A percentile compares a stretch with the other conserved stretches of the same genome.
Conservation (phyloP, 2,797 vertebrate species). For the Sebastes cheni region DNA sequence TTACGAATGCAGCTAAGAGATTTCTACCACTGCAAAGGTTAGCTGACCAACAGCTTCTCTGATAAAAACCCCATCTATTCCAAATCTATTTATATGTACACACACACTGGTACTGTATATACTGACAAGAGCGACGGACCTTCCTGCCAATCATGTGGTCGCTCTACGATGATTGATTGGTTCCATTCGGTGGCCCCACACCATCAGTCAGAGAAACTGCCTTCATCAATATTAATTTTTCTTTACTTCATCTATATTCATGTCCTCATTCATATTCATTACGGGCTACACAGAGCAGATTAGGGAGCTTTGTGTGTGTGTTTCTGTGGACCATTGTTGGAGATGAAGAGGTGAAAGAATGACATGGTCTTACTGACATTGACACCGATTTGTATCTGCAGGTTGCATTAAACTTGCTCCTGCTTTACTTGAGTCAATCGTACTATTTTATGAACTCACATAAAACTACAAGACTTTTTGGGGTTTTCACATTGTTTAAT, state of each 20-base stretch:
- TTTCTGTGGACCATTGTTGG: conserved; percentile 49
- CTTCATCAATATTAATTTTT: conserved; percentile 73
- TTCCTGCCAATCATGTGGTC: conserved; percentile 52
- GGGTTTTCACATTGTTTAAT: neutral
- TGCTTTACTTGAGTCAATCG: neutral
- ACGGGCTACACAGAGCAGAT: conserved; percentile 56
- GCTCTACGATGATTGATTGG: conserved; percentile 57
- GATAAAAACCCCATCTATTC: neutral
- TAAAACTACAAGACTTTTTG: neutral
- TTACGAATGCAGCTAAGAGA: neutral
- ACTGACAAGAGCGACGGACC: conserved; percentile 9
- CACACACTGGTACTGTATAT: neutral
- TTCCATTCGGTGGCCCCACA: conserved; percentile 55
- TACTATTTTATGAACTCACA: neutral
- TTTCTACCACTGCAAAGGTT: neutral
- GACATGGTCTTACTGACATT: neutral
- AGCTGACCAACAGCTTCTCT: neutral
- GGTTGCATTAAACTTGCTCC: neutral
- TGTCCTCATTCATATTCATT: conserved; percentile 75
- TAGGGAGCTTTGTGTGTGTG: conserved; percentile 49
- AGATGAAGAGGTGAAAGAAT: conserved; percentile 33
- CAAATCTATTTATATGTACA: neutral
- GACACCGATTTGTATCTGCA: neutral
- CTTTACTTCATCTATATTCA: conserved; percentile 71
- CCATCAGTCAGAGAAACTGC: conserved; percentile 57